phyloP scores from a whole-genome alignment of 2,888 invertebrate genomes.

The Volucella inanis region DNA sequence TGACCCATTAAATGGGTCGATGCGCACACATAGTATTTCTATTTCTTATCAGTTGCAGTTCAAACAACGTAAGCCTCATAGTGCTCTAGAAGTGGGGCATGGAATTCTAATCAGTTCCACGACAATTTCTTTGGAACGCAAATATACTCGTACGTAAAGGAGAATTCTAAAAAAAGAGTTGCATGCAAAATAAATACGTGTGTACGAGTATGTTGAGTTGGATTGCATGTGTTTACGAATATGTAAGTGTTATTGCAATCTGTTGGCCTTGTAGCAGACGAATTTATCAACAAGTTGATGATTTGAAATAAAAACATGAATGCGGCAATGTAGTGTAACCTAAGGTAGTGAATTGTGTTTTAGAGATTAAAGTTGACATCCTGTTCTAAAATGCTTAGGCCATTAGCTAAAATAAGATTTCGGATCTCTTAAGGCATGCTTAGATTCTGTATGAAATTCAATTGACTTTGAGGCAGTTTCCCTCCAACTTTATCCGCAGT shows the following conservation, averaged over 20 bases:
- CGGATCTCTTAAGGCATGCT: too few species aligned
- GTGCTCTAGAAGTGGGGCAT: conserved; percentile 60
- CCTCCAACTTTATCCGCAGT: too few species aligned
- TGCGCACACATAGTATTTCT: conserved; percentile 21
- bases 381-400: too few species aligned
- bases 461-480: too few species aligned
- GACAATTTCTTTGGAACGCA: conserved; percentile 26
- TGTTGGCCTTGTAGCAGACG: conserved; percentile 10
- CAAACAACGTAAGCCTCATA: conserved; percentile 59
- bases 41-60: conserved; percentile 69
- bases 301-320: background rate
- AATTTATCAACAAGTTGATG: background rate
- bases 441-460: too few species aligned
- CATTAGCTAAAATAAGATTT: too few species aligned
- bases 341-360: too few species aligned
- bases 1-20: conserved; percentile 72
- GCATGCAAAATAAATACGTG: background rate
- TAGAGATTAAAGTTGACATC: too few species aligned
- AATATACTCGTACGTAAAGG: background rate
- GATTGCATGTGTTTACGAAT: too few species aligned
- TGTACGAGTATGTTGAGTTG: background rate
- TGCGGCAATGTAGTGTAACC: too few species aligned
- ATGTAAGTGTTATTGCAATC: conserved; percentile 3
- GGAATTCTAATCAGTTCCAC: conserved; percentile 67
- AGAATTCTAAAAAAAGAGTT: background rate